Conservation (phyloP, 2,888 invertebrate species). For the Cryptus armator region DNA sequence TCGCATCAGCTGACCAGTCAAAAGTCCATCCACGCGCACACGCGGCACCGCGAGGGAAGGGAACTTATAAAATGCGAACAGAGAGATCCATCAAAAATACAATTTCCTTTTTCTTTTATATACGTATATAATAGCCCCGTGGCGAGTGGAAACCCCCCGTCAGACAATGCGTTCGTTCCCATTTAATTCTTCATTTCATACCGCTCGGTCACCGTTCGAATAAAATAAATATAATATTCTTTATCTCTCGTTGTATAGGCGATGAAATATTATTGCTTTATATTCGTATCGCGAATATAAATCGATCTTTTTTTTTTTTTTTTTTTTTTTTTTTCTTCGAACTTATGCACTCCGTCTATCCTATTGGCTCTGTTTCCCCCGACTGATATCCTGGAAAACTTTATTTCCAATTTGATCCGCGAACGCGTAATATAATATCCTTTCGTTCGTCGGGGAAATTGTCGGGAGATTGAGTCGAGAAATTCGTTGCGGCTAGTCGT, state of each 20-base stretch:
- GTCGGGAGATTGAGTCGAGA: constrained; percentile 58
- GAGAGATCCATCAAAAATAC: constrained; percentile 49
- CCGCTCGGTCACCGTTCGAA: background rate
- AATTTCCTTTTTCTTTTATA: constrained; percentile 35
- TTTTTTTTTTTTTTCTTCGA: too few relatives aligned
- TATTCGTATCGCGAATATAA: constrained; percentile 5
- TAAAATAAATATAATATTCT: constrained; percentile 30
- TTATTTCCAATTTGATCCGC: constrained; percentile 19
- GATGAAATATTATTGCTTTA: constrained; percentile 20
- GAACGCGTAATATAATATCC: constrained; percentile 27
- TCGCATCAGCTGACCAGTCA: constrained; percentile 22
- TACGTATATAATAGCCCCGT: background rate
- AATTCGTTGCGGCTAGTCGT: constrained; percentile 47
- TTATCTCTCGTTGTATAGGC: background rate
- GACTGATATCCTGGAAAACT: constrained; percentile 23
- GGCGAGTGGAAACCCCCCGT: background rate
- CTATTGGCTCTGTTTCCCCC: background rate
- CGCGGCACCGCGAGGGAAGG: background rate
- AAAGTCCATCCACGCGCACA: constrained; percentile 38
- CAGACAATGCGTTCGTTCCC: constrained; percentile 15
- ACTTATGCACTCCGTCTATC: too few relatives aligned
- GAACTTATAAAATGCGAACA: constrained; percentile 14
- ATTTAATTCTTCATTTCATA: constrained; percentile 34
- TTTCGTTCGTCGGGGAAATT: constrained; percentile 60
- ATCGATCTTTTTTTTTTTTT: background rate